Base-by-base conservation (phyloP, 2,113 vertebrate species). In the Phalacrocorax aristotelis region DNA sequence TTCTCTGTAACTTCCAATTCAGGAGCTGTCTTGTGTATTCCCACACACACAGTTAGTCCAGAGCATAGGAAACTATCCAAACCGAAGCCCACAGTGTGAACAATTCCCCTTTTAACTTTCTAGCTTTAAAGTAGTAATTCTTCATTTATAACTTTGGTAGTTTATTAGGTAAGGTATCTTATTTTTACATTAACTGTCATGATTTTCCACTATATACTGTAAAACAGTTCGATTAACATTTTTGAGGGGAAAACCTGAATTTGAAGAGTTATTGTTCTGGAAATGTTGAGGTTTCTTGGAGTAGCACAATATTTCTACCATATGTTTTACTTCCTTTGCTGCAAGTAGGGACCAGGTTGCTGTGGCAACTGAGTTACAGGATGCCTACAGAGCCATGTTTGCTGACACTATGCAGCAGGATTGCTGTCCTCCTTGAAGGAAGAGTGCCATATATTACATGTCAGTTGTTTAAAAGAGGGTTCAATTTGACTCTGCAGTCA, bases 321-420 rank as follows among this genome's bases (percentile, higher is more conserved):
- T 96, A 95, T 75, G 87, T 94, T 97, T 97, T 81, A 30, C 20
- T 96, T 95, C 91, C 86, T 88, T 94, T 93, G 68, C 86, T 95
- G 76, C 83, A 78, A 96, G 69, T 52, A 86, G 58, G 62, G 80
- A 84, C 34, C 40, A 27, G n/a, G 97, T 97, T 98, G 78, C 94
- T 89, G 95, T 95, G 86, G 93, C 40, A 97, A 97, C 97, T 32
- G 70, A 87, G 38, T 42, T 92, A 32, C 82, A 69, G 87, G 82
- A 64, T 60, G 79, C 55, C 68, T 92, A 65, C 27, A 66, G 87
- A 97, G 91, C 60, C 36, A 21, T 27, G 83, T 78, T 94, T 94
- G 90, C 95, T 91, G 80, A 64, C 86, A 83, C 71, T 58, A 17
- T 86, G 77, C 77, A 52, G 83, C 38, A 7, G 2, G 27, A 96